Evolutionary conservation across 2,113 vertebrate species (phyloP).

Genomic region (Microcebus jonahi): DNA sequence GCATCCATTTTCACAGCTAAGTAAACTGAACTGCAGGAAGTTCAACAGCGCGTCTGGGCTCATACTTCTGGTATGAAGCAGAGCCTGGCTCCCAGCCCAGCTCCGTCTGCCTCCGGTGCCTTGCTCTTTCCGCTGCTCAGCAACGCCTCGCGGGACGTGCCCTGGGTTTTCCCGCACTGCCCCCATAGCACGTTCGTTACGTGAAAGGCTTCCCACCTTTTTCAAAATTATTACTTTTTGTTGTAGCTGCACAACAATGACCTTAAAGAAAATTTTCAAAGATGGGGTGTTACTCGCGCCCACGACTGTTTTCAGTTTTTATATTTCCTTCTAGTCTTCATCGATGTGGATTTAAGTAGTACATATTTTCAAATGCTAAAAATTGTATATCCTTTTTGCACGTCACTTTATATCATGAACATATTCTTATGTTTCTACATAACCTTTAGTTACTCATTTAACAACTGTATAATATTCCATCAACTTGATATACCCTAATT

Average conservation of each 20-base stretch:
- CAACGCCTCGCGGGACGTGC: neutral
- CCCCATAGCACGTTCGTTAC: neutral
- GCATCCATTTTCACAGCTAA: neutral
- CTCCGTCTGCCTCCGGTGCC: neutral
- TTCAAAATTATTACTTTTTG: neutral
- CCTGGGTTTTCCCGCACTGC: neutral
- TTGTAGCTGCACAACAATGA: neutral
- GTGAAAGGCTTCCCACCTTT: neutral
- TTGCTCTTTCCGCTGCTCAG: neutral
- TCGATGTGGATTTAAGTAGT: neutral
- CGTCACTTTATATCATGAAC: neutral
- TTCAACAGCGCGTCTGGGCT: conserved; percentile 17
- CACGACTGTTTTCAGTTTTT: neutral
- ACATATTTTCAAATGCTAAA: neutral
- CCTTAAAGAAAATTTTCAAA: neutral
- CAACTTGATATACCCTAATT: neutral
- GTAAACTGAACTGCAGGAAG: conserved; percentile 5
- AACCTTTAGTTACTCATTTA: neutral
- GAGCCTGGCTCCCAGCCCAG: conserved; percentile 25
- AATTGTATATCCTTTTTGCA: neutral
- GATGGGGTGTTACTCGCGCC: neutral
- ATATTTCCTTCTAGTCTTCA: neutral
- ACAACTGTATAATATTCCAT: neutral
- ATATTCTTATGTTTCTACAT: neutral
- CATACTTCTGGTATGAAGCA: neutral